Evolutionary conservation across 2,888 invertebrate genomes (phyloP), one percentile per base, ranked within the genome.

Genomic region (Ptilodon capucinus): DNA sequence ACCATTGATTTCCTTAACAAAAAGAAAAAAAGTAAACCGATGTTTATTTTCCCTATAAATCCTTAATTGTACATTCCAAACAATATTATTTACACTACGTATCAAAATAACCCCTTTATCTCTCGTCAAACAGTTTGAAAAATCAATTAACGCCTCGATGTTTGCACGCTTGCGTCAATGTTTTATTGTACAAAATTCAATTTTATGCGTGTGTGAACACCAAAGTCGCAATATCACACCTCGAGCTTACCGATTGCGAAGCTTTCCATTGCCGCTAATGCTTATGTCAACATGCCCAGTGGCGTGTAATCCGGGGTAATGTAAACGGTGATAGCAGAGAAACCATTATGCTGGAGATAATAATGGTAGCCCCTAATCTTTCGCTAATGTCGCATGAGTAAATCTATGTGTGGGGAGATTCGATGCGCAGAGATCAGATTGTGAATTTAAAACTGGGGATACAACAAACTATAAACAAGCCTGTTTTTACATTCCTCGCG

Each of bases 371-470:
- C 61, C 60, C 63, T 80, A 82, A 84, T 82, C 81, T 78, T 54
- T 56, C 51, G 69, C 69, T 80, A 77, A 83, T 80, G 76, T 75
- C 75, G 68, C 68, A 68, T 66, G 61, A 17, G 35, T 19, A 38
- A 38, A 38, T 38, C 67, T 65, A 60, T 64, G 59, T 54, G 62
- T 60, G 68, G 86, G 83, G 81, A 68, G 76, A 86, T 88, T 86
- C 61, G 84, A 47, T 51, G 61, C 81, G 82, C 83, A 76, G 66
- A 68, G 68, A 62, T 68, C 48, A 64, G 80, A 81, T 80, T 81
- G 76, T 70, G 71, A 74, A 68, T 77, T 64, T 55, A 48, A 39
- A 50, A 19, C 50, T 44, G 14, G n/a, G 28, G n/a, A n/a, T n/a
- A 3, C 4, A n/a, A 28, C 7, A 11, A 28, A n/a, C 4, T 28